Evolutionary conservation across 2,888 invertebrate species (phyloP), one percentile per base, ranked within the genome.

Genomic region (Oxyscelio sp.): DNA sequence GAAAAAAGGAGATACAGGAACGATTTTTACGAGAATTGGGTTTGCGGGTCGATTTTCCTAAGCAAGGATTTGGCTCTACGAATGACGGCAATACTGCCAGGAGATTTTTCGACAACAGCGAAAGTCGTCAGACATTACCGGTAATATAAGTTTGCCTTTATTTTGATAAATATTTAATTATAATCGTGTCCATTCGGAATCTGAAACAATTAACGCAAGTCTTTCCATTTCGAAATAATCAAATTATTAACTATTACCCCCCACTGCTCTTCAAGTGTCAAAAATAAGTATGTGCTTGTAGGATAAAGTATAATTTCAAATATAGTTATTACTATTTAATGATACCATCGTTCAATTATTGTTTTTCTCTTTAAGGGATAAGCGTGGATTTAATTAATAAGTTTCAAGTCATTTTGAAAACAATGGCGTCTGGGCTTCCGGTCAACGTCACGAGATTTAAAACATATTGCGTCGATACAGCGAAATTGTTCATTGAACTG

Each of bases 1-100:
- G 24, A 22, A 40, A 83, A 61, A 83, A 54, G 74, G 73, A 50
- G 70, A 80, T 61, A 74, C 56, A 70, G 45, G 15, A 59, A 11
- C 19, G 21, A 40, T 73, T 61, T 40, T 15, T 15, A 40, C 9
- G 22, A 17, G 27, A 54, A 63, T 6, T 73, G 27, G 38, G 38
- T 24, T 17, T 52, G 17, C 11, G 4, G 15, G 40, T 73, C 1
- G 73, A 73, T 56, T 52, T 73, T 22, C 73, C 73, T 21, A 73
- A 73, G 17, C 73, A 38, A 50, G 73, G 61, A 48, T 63, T 56
- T 11, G 63, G 71, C 9, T 61, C 66, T 21, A 54, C 59, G 5
- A 83, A 83, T 19, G 59, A 73, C 50, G 56, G 54, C 31, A 78
- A 74, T 21, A 74, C 73, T 1, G 73, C 73, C 0, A 52, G 74